Conservation (phyloP, 2,113 vertebrate genomes). For the Opisthocomus hoazin region DNA sequence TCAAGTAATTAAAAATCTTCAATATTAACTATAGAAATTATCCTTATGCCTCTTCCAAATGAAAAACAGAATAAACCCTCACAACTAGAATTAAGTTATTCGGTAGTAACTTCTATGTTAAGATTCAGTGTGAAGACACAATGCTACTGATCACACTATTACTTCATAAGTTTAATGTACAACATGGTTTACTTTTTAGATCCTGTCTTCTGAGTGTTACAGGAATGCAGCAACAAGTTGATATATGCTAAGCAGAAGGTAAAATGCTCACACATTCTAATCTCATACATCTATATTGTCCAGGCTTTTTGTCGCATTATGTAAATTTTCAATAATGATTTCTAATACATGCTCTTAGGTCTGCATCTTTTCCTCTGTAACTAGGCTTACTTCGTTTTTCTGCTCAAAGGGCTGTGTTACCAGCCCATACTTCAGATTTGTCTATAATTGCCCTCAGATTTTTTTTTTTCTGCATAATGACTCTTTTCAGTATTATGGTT, state of each 20-base stretch:
- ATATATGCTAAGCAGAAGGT: not conserved
- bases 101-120: not conserved
- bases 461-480: not conserved
- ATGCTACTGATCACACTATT: not conserved
- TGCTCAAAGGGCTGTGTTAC: not conserved
- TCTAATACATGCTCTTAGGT: not conserved
- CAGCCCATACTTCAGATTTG: not conserved
- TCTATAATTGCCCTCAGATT: not conserved
- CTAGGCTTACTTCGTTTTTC: not conserved
- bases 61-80: not conserved
- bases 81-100: not conserved
- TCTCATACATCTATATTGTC: not conserved
- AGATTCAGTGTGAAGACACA: not conserved
- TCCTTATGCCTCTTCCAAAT: not conserved
- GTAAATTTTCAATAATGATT: not conserved
- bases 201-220: not conserved
- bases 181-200: not conserved
- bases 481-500: not conserved
- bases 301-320: not conserved
- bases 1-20: slow-evolving; percentile 21
- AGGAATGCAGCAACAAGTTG: not conserved
- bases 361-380: not conserved
- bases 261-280: not conserved
- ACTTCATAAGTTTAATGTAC: not conserved
- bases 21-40: not conserved